Evolutionary conservation across 2,888 invertebrate species (phyloP), one percentile per base, ranked within the genome.

Genomic region (Drosophila borborema): DNA sequence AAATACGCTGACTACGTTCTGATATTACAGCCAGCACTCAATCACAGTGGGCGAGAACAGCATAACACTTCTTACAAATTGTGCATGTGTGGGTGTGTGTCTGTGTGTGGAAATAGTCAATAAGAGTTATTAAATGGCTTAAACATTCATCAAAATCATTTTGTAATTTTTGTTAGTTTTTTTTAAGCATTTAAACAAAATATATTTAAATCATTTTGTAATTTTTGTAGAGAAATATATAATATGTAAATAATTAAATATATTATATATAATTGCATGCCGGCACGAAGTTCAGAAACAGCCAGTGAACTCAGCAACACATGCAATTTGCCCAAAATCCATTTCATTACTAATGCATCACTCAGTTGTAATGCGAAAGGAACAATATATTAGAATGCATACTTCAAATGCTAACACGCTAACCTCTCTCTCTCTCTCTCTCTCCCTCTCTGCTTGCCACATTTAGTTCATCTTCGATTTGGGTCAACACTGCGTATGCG

Each of bases 401-500:
- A 43, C 9, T 18, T 43, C 9, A 43, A 41, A 20, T 45, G 45
- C 45, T 0, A 5, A 0, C 23, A 46, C 7, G 14, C 46, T 1
- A 46, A 16, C 3, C 16, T 16, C 8, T 9, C 23, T 16, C 16
- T 16, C 16, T 28, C 48, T 28, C 16, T 23, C 23, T 28, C 1
- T 28, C 48, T 20, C 43, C 6, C 45, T 49, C 48, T 46, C 45
- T n/a, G 16, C 20, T 10, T 48, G 14, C 4, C 23, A 5, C 2
- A 36, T 36, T 53, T 18, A 16, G 38, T 18, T 23, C 36, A 20
- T 53, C n/a, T 53, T 53, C 28, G 36, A 36, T 53, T 20, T 23
- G 9, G 18, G n/a, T 18, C 16, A 10, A 46, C 58, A 34, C n/a
- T 40, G 67, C 70, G 67, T 67, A 59, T 74, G 54, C 56, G 73